Evolutionary conservation across 2,797 vertebrate species (phyloP), one percentile per base, ranked within the genome.

Genomic region (Amniataba percoides): DNA sequence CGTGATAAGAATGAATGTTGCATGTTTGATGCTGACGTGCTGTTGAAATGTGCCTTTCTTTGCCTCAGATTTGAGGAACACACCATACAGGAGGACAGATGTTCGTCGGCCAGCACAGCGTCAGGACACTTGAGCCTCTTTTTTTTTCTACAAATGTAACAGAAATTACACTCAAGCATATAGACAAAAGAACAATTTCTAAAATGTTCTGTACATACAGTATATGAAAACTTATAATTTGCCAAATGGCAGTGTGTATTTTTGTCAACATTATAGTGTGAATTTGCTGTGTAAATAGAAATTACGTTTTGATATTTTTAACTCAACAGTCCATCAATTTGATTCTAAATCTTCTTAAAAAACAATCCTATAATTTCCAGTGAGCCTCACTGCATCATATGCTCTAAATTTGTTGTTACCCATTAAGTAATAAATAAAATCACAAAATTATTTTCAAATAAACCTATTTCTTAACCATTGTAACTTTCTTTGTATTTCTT

Each of bases 1-100:
- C 14, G 9, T 9, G 31, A 34, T 56, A 31, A 31, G 27, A 31
- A 42, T 49, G 12, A 19, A 16, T n/a, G 0, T 19, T 27, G n/a
- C n/a, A 23, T 55, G 2, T 11, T 53, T 64, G 12, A 72, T 56
- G 1, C 53, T 49, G 10, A 16, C 21, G 12, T 25, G 13, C 23
- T 42, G 7, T n/a, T 31, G n/a, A 71, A 70, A 60, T 8, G 1
- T 2, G 1, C 19, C 4, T 65, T 23, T 69, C 34, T 65, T 60
- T 59, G 27, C 45, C 0, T 42, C 77, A 99, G 98, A 97, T 88
- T 89, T 99, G 82, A 96, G 97, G 85, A 99, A 96, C 87, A 91
- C 97, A 52, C 98, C 98, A 0, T 99, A 95, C 91, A 96, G 98
- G 70, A 95, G 97, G 0, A 81, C 93, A 7, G 97, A 99, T 52